Conservation (phyloP, 2,113 vertebrate genomes). For the Gymnogyps californianus region DNA sequence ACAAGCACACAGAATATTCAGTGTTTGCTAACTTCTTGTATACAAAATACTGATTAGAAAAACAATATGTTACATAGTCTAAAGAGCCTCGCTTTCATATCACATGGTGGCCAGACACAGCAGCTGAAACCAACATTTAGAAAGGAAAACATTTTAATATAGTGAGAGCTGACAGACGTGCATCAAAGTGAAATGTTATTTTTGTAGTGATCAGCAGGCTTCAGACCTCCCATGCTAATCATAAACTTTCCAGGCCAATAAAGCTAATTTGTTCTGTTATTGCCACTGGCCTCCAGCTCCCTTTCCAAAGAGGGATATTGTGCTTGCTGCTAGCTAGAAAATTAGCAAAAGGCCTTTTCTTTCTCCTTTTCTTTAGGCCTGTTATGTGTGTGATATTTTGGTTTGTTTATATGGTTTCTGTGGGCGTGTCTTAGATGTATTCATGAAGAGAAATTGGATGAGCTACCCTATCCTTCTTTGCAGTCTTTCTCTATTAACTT, state of each 20-base stretch:
- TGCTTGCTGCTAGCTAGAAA: not conserved
- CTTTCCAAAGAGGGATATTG: not conserved
- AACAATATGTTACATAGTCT: not conserved
- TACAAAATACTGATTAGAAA: not conserved
- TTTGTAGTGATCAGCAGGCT: constrained; percentile 17
- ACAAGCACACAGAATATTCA: not conserved
- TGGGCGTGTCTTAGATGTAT: not conserved
- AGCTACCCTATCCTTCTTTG: not conserved
- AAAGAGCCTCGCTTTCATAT: not conserved
- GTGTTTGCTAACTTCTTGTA: not conserved
- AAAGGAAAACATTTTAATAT: constrained; percentile 37
- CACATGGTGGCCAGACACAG: constrained; percentile 32
- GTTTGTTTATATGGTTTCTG: not conserved
- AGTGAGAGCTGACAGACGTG: constrained; percentile 16
- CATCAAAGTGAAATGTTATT: constrained; percentile 42
- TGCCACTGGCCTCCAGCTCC: not conserved
- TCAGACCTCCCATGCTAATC: constrained; percentile 43
- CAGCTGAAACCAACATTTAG: constrained; percentile 35
- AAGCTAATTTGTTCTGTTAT: constrained; percentile 9
- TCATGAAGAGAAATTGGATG: not conserved
- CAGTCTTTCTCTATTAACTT: not conserved
- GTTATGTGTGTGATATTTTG: not conserved
- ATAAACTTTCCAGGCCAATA: not conserved
- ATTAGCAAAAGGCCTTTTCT: not conserved
- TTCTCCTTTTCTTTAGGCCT: not conserved